Base-by-base conservation (phyloP, 1,140 invertebrate genomes). In the Ctenoplectra terminalis region DNA sequence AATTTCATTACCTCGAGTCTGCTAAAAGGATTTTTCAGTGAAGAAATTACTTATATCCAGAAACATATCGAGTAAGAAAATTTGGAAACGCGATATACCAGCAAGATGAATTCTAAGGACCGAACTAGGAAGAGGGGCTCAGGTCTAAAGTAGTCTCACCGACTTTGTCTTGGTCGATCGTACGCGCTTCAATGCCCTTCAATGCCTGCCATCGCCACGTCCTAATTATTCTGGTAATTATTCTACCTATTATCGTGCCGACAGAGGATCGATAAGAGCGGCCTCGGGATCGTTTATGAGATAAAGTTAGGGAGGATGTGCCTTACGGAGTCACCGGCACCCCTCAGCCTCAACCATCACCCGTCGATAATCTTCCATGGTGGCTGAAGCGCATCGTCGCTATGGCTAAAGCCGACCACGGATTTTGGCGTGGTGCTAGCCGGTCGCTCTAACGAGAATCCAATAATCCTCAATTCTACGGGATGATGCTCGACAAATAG, bases 401-500 rank as follows among this genome's bases (percentile, higher is more conserved):
- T 11, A 60, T 66, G 82, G 61, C 56, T 80, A 86, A 85, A 79
- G 75, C 84, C 84, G 81, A 72, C 81, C 75, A 46, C 72, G 82
- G 86, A 84, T 89, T 89, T 88, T 64, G 76, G 58, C 77, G 69
- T 81, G 84, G 81, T 77, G 75, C 75, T 67, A 67, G 82, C 82
- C 73, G 71, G 60, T 66, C 86, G 81, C 76, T 85, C 90, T 91
- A 91, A 91, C 89, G 90, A 91, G 89, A 91, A 91, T 91, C 90
- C 90, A 91, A 91, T 91, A 91, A 91, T 91, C 89, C 88, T 81
- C 90, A 90, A 91, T 91, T 90, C 86, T 88, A 56, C 82, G 84
- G 86, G 83, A 87, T 88, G 86, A 85, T 90, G 89, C 87, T 77
- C 89, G 56, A 67, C 89, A 90, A 90, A 91, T 91, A 90, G 86